A percentile compares a stretch with the other conserved stretches of the same genome.
Evolutionary conservation across 37 sponge, comb jelly and placozoan genomes (phyloP).

Genomic region (Ianthella basta): DNA sequence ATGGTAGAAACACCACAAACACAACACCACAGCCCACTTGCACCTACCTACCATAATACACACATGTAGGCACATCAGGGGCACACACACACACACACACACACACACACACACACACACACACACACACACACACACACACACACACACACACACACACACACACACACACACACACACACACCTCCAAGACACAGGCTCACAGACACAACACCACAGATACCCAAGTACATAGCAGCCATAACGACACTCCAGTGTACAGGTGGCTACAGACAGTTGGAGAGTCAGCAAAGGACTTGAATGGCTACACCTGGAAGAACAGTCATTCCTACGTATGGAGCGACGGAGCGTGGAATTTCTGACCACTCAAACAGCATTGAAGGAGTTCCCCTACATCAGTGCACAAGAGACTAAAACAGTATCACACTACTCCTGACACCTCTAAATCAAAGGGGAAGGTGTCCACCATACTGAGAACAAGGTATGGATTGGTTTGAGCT

Average conservation of each 20-base stretch:
- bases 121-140: conserved; percentile 11
- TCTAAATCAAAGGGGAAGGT: too few relatives aligned
- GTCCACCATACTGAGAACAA: too few relatives aligned
- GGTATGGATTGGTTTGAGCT: too few relatives aligned
- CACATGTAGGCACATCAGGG: neutral
- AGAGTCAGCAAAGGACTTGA: too few relatives aligned
- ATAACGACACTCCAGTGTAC: neutral
- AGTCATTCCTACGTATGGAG: too few relatives aligned
- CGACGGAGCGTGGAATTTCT: too few relatives aligned
- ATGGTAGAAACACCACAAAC: neutral
- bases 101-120: conserved; percentile 19
- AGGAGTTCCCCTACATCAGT: too few relatives aligned
- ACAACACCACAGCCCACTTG: neutral
- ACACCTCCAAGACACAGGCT: neutral
- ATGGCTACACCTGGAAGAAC: too few relatives aligned
- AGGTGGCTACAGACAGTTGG: too few relatives aligned
- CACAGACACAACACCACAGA: neutral
- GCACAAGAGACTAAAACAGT: neutral
- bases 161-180: conserved; percentile 9
- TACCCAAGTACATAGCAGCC: neutral
- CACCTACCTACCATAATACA: neutral
- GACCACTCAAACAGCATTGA: too few relatives aligned
- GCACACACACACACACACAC: conserved; percentile 15
- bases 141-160: neutral
- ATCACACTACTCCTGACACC: neutral